Conservation (phyloP, 2,888 invertebrate genomes). For the Drosophila cognata region DNA sequence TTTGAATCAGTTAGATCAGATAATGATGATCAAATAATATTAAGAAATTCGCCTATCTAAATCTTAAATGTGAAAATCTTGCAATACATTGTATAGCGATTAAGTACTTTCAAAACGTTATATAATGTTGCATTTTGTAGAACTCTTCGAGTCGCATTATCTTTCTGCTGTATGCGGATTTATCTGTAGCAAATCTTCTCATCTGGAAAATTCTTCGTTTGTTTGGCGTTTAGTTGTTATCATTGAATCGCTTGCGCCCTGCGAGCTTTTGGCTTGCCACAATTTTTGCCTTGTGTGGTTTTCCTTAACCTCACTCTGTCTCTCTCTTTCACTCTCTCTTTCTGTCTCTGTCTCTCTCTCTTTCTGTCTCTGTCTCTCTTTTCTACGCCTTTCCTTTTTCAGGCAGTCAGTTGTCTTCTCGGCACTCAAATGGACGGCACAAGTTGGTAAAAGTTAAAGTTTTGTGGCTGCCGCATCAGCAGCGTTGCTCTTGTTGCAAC, state of each 20-base stretch:
- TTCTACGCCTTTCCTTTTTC: background rate
- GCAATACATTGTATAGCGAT: background rate
- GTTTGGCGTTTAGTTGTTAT: conserved; percentile 30
- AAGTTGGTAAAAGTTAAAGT: conserved; percentile 74
- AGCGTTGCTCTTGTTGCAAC: conserved; percentile 49
- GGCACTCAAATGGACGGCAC: conserved; percentile 53
- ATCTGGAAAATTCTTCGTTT: background rate
- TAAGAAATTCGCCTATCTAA: background rate
- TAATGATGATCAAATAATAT: background rate
- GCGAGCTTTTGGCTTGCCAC: conserved; percentile 55
- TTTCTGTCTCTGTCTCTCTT: background rate
- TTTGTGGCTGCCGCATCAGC: conserved; percentile 60
- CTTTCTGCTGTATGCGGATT: background rate
- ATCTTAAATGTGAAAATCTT: background rate
- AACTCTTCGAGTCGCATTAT: background rate
- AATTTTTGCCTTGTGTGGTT: conserved; percentile 66
- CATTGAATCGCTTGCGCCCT: conserved; percentile 46
- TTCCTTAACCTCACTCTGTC: conserved; percentile 5
- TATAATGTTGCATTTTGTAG: background rate
- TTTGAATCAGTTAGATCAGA: background rate
- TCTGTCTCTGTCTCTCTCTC: background rate
- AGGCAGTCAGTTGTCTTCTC: conserved; percentile 23
- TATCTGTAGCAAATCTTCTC: background rate
- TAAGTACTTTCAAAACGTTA: background rate
- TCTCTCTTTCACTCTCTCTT: background rate